A percentile compares a stretch with the other conserved stretches of the same genome.
Evolutionary conservation across 1,140 invertebrate species (phyloP).

Genomic region (Brachionus calyciflorus): DNA sequence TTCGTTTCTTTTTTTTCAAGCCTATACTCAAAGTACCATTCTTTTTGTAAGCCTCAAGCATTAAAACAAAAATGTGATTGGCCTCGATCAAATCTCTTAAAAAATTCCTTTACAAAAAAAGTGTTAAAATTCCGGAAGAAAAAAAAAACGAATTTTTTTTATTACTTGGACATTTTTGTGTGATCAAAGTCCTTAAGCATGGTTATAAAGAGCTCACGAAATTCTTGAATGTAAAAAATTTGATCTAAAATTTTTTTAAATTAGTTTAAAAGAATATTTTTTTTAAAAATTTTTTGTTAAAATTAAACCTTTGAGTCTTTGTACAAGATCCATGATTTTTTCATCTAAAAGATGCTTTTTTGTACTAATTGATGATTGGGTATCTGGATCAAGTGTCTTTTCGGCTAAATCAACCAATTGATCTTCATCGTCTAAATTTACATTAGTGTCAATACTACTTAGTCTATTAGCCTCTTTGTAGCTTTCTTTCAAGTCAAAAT

Average conservation of each 20-base stretch:
- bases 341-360: slow-evolving; percentile 5
- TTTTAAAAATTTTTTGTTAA: not conserved
- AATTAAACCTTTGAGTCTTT: slow-evolving; percentile 10
- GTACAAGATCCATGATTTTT: not conserved
- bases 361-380: not conserved
- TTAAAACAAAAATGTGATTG: slow-evolving; percentile 42
- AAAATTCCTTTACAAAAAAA: slow-evolving; percentile 35
- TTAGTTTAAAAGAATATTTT: not conserved
- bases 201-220: slow-evolving; percentile 37
- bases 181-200: slow-evolving; percentile 39
- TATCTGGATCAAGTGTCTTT: not conserved
- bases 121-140: too few relatives aligned
- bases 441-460: not conserved
- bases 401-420: not conserved
- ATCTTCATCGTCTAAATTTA: slow-evolving; percentile 8
- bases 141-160: too few relatives aligned
- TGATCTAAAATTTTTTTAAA: not conserved
- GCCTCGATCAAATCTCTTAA: slow-evolving; percentile 40
- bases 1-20: slow-evolving; percentile 29
- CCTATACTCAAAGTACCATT: slow-evolving; percentile 8
- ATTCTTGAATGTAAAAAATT: slow-evolving; percentile 45
- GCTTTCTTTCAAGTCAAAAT: not conserved
- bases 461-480: not conserved
- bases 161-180: slow-evolving; percentile 44
- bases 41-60: slow-evolving; percentile 32